Conservation (phyloP, 2,797 vertebrate species). For the Smutsia gigantea region DNA sequence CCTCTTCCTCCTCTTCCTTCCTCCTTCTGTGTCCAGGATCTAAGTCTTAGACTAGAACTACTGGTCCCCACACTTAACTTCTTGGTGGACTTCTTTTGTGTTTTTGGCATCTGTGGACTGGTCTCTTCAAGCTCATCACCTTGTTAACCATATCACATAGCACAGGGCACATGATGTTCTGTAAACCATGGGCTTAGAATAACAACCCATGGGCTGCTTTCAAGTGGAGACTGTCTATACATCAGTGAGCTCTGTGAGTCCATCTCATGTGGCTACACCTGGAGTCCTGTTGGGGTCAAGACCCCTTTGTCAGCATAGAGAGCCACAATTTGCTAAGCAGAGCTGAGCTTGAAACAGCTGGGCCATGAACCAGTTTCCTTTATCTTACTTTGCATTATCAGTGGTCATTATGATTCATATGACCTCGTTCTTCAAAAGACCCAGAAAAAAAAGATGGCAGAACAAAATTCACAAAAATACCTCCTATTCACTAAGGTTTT, state of each 20-base stretch:
- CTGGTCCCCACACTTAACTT: background rate
- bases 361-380: background rate
- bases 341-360: background rate
- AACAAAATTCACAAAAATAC: slow-evolving; percentile 1
- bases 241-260: background rate
- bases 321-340: background rate
- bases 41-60: background rate
- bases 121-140: background rate
- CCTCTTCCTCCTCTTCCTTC: background rate
- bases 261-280: background rate
- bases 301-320: background rate
- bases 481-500: background rate
- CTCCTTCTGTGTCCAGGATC: background rate
- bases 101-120: background rate
- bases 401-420: slow-evolving; percentile 41
- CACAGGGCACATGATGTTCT: background rate
- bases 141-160: background rate
- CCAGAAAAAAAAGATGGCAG: background rate
- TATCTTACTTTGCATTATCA: slow-evolving; percentile 32
- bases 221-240: background rate
- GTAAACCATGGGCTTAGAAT: background rate
- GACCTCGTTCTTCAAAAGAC: slow-evolving; percentile 70
- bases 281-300: background rate
- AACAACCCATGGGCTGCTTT: background rate
- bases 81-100: background rate